Evolutionary conservation across 2,888 invertebrate species (phyloP), one percentile per base, ranked within the genome.

Genomic region (Nemotelus pantherinus): DNA sequence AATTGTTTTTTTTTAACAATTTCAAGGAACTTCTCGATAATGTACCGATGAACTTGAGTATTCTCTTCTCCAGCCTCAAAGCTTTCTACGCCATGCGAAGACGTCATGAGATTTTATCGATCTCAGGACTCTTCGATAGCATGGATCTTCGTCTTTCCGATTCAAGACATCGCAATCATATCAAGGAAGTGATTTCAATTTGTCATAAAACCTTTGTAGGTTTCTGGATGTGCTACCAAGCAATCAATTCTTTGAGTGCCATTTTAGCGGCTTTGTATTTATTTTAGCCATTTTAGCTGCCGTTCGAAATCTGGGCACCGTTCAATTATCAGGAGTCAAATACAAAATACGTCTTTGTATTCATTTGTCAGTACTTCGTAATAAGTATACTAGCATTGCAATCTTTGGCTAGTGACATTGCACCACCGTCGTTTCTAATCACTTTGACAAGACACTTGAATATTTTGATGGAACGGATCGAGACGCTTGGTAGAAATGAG

Each of bases 271-370:
- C 39, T 7, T 9, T 74, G 2, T 74, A 72, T 5, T n/a, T n/a
- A n/a, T n/a, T n/a, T n/a, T n/a, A n/a, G n/a, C n/a, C n/a, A n/a
- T n/a, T n/a, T n/a, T n/a, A n/a, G n/a, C 25, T 82, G 10, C 67
- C 80, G 3, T 81, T 80, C 65, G 81, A 80, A 43, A 81, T 78
- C 1, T 82, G 81, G 77, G 80, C 80, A 77, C 82, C 82, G 0
- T 67, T 71, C 41, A 60, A 82, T n/a, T 81, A 79, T 55, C 43
- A 7, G 2, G 68, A 77, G 4, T 25, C 80, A 0, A 74, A 77
- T 1, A 53, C 7, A 0, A 81, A 80, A n/a, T 82, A 80, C 47
- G 3, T 78, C 5, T 41, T 79, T 4, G 77, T 77, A 0, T 80
- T 80, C 76, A 3, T 55, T 4, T 82, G 77, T 77, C 82, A 82